These are phyloP conservation scores for Nomada goodeniana DNA, from an alignment of 2,888 invertebrate genomes.

Conservation along the genomic window DNA sequence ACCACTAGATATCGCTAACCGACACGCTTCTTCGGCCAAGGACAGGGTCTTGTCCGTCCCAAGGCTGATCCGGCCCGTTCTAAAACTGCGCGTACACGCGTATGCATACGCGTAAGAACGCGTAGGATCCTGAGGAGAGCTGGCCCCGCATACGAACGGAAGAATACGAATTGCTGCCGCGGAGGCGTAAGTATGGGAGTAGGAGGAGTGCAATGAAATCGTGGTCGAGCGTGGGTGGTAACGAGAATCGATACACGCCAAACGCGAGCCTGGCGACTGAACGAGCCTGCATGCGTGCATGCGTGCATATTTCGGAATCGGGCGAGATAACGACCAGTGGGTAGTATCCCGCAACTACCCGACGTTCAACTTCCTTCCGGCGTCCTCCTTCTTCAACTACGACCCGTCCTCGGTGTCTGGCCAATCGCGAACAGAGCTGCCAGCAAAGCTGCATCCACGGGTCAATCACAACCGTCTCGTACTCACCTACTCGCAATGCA, in stretches of 20 bases:
- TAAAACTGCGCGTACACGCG: background rate
- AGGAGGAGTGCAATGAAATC: conserved; percentile 43
- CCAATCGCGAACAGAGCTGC: too few species aligned
- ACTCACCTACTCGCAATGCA: background rate
- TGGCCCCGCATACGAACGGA: background rate
- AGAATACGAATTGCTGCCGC: background rate
- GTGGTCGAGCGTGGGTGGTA: conserved; percentile 23
- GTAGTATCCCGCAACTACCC: conserved; percentile 11
- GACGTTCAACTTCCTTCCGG: conserved; percentile 21
- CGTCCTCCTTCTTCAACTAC: background rate
- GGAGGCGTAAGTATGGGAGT: background rate
- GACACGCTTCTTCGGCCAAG: conserved; percentile 23
- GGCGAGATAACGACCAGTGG: conserved; percentile 50
- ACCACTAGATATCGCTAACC: background rate
- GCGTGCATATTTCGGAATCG: conserved; percentile 10
- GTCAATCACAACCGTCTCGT: background rate
- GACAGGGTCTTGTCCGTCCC: conserved; percentile 26
- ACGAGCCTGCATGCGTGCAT: conserved; percentile 15
- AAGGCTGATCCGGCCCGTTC: conserved; percentile 42
- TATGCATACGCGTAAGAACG: conserved; percentile 11
- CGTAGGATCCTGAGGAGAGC: conserved; percentile 16
- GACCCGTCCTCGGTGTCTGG: background rate
- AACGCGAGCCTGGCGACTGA: conserved; percentile 35
- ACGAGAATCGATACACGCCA: conserved; percentile 16
- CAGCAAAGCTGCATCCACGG: background rate